A percentile compares a stretch with the other conserved stretches of the same genome.
Evolutionary conservation across 2,113 vertebrate genomes (phyloP).

Genomic region (Galemys pyrenaicus): DNA sequence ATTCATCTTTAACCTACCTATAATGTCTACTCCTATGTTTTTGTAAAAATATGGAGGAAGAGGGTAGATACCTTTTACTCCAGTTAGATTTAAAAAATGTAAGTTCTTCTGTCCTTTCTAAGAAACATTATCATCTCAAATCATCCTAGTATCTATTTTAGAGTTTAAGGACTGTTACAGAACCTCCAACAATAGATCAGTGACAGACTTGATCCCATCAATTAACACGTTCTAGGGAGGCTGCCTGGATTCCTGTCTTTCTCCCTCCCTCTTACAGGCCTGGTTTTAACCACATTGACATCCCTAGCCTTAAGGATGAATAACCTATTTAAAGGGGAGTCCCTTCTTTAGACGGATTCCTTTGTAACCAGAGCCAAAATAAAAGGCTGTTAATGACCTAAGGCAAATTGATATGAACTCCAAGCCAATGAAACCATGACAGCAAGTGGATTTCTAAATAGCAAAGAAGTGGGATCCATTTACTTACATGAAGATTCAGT

Average conservation of each 20-base stretch:
- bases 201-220: slow-evolving; percentile 76
- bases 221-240: slow-evolving; percentile 67
- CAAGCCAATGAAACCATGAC: slow-evolving; percentile 54
- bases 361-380: slow-evolving; percentile 69
- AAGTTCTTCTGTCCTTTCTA: slow-evolving; percentile 37
- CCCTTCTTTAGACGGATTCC: slow-evolving; percentile 65
- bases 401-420: slow-evolving; percentile 55
- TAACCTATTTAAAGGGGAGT: slow-evolving; percentile 55
- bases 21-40: slow-evolving; percentile 15
- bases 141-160: slow-evolving; percentile 55
- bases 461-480: slow-evolving; percentile 81
- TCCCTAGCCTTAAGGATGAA: slow-evolving; percentile 72
- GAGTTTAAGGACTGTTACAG: slow-evolving; percentile 31
- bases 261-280: slow-evolving; percentile 68
- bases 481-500: slow-evolving; percentile 99
- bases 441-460: slow-evolving; percentile 74
- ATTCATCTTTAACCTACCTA: slow-evolving; percentile 16
- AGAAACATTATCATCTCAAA: slow-evolving; percentile 66
- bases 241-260: slow-evolving; percentile 49
- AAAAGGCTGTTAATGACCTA: slow-evolving; percentile 63
- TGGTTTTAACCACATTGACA: slow-evolving; percentile 76
- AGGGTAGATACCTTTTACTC: slow-evolving; percentile 6
- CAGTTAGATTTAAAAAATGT: slow-evolving; percentile 57
- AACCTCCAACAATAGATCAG: slow-evolving; percentile 34
- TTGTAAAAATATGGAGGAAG: slow-evolving; percentile 60